Percentiles rank a stretch among this genome's conserved stretches.
These are phyloP conservation scores for Hesperia comma DNA, from an alignment of 2,888 invertebrate genomes.

Conservation along the genomic window DNA sequence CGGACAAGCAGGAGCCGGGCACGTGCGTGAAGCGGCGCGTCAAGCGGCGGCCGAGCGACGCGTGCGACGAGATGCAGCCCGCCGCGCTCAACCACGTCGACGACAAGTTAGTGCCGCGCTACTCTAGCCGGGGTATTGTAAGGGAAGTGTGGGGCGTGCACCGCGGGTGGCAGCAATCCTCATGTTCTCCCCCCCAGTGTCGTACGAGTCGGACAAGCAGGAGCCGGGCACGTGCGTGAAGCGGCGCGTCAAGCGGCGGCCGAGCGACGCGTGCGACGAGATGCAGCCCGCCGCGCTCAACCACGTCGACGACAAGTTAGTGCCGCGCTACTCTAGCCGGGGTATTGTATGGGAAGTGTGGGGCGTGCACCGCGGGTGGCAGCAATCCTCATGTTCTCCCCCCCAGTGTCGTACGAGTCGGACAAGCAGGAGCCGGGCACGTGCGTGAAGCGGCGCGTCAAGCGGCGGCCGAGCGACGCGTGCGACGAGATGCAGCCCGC, in stretches of 20 bases:
- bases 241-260: conserved; percentile 56
- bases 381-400: too few relatives aligned
- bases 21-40: conserved; percentile 56
- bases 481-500: conserved; percentile 66
- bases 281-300: conserved; percentile 66
- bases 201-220: conserved; percentile 46
- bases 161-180: too few relatives aligned
- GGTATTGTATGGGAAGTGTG: too few relatives aligned
- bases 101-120: conserved; percentile 57
- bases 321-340: too few relatives aligned
- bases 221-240: conserved; percentile 52
- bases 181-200: conserved; percentile 3
- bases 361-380: too few relatives aligned
- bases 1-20: conserved; percentile 47
- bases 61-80: conserved; percentile 64
- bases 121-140: too few relatives aligned
- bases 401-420: conserved; percentile 39
- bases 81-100: conserved; percentile 57
- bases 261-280: conserved; percentile 65
- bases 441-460: conserved; percentile 57
- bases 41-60: conserved; percentile 63
- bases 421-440: conserved; percentile 47
- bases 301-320: conserved; percentile 53
- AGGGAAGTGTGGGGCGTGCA: too few relatives aligned
- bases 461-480: conserved; percentile 63